phyloP scores from a whole-genome alignment of 1,140 invertebrate species.

The Nephotettix cincticeps region DNA sequence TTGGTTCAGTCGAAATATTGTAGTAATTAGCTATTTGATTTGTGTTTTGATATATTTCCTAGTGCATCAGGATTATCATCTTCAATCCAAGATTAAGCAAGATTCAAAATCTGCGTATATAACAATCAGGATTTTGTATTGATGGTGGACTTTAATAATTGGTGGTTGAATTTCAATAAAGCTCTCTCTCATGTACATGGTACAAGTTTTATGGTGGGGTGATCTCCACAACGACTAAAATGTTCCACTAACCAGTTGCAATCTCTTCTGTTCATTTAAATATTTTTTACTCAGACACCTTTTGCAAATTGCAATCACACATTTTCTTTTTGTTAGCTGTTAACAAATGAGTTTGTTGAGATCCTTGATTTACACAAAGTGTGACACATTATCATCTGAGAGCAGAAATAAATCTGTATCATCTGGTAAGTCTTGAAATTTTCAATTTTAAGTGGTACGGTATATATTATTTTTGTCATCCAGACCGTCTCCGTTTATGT shows the following conservation, averaged over 20 bases:
- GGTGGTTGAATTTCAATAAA: neutral
- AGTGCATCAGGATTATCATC: neutral
- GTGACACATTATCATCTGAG: no score
- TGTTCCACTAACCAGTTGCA: neutral
- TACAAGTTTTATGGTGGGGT: neutral
- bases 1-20: neutral
- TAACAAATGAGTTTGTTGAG: no score
- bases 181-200: neutral
- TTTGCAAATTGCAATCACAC: neutral
- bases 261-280: neutral
- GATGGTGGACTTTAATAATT: neutral
- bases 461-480: no score
- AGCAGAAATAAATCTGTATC: no score
- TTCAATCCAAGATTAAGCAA: neutral
- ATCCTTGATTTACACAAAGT: no score
- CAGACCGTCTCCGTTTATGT: no score
- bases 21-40: neutral
- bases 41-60: neutral
- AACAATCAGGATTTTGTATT: neutral
- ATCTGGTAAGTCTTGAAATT: no score
- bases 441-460: no score
- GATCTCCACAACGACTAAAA: neutral
- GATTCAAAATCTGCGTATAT: neutral
- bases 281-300: neutral
- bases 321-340: no score